A percentile compares a stretch with the other conserved stretches of the same genome.
phyloP scores from a whole-genome alignment of 1,140 invertebrate species.

The Ephestia elutella region DNA sequence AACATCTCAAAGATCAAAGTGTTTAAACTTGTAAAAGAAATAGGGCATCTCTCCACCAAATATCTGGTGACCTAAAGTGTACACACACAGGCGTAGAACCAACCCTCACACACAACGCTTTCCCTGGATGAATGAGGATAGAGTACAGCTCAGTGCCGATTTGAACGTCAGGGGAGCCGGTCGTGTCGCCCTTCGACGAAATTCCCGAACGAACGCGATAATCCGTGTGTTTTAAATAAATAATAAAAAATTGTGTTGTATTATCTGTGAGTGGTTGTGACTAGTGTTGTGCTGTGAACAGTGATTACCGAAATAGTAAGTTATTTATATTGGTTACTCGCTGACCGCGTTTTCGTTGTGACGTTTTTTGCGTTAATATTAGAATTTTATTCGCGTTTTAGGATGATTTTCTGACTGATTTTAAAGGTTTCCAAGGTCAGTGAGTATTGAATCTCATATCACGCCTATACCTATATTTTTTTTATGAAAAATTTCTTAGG shows the following conservation, averaged over 20 bases:
- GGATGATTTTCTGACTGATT: too few species aligned
- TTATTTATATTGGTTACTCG: conserved; percentile 12
- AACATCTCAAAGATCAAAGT: not conserved
- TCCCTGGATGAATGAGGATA: conserved; percentile 5
- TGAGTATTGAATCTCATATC: not conserved
- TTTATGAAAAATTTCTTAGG: too few species aligned
- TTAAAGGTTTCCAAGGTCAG: not conserved
- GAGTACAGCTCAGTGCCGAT: conserved; percentile 4
- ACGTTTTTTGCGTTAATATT: conserved; percentile 5
- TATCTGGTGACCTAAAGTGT: conserved; percentile 17
- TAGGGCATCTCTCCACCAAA: conserved; percentile 19
- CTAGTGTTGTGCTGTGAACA: conserved; percentile 5
- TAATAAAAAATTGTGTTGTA: conserved; percentile 11
- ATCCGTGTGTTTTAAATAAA: not conserved
- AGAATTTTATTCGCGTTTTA: not conserved
- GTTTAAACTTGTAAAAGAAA: conserved; percentile 13
- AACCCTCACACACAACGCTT: conserved; percentile 8
- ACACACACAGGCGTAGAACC: conserved; percentile 14
- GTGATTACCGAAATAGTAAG: conserved; percentile 13
- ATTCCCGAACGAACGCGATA: conserved; percentile 12
- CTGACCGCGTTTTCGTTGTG: conserved; percentile 9
- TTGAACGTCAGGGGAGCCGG: not conserved
- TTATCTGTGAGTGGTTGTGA: conserved; percentile 11
- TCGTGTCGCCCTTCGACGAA: not conserved
- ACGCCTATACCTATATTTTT: too few species aligned